Evolutionary conservation across 2,113 vertebrate genomes (phyloP).

Genomic region (Pan paniscus): DNA sequence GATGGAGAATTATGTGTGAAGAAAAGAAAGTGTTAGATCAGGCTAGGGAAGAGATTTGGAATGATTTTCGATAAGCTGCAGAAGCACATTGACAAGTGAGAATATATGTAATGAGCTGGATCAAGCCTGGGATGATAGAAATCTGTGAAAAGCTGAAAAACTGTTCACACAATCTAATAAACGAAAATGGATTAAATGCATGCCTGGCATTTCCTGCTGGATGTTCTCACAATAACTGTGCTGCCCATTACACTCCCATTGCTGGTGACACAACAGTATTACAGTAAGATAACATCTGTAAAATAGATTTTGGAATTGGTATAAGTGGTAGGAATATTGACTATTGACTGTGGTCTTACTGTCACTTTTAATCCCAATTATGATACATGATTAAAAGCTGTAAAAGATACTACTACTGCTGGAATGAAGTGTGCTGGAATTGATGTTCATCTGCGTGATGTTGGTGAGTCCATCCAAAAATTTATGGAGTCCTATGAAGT

Average conservation of each 20-base stretch:
- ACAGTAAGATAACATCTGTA: slow-evolving; percentile 96
- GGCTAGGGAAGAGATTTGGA: slow-evolving; percentile 97
- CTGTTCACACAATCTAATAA: slow-evolving; percentile 95
- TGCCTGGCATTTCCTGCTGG: slow-evolving; percentile 97
- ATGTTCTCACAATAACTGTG: slow-evolving; percentile 97
- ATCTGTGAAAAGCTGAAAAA: slow-evolving; percentile 98
- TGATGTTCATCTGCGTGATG: too few species aligned
- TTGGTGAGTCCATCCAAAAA: too few species aligned
- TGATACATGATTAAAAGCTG: slow-evolving; percentile 92
- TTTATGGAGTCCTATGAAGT: too few species aligned
- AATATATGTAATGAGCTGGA: slow-evolving; percentile 95
- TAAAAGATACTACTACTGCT: too few species aligned
- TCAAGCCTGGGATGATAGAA: slow-evolving; percentile 98
- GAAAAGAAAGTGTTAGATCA: slow-evolving; percentile 95
- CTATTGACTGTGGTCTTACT: slow-evolving; percentile 95
- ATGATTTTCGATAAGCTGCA: slow-evolving; percentile 96
- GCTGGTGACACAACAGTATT: slow-evolving; percentile 96
- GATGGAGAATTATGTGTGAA: slow-evolving; percentile 92
- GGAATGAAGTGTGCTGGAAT: too few species aligned
- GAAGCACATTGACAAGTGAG: slow-evolving; percentile 98
- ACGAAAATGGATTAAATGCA: slow-evolving; percentile 94
- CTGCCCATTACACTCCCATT: slow-evolving; percentile 97
- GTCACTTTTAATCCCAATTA: slow-evolving; percentile 96
- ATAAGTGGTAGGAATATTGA: slow-evolving; percentile 90
- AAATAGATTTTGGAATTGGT: slow-evolving; percentile 98